Evolutionary conservation across 2,113 vertebrate genomes (phyloP).

Genomic region (Eclectus roratus): DNA sequence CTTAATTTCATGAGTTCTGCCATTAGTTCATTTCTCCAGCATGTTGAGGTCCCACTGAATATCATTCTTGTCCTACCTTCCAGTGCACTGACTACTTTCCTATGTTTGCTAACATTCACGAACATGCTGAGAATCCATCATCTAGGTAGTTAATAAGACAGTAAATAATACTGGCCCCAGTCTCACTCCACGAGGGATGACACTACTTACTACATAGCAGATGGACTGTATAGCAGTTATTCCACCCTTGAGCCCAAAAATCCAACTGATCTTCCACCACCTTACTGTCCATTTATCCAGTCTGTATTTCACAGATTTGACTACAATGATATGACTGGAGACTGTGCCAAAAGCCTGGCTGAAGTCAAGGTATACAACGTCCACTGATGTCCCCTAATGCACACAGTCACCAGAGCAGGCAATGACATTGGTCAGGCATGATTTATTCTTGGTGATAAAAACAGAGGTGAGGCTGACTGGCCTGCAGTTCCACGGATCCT

Average conservation of each 20-base stretch:
- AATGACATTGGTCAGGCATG: neutral
- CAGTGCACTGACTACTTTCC: neutral
- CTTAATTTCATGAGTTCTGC: neutral
- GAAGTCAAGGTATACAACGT: neutral
- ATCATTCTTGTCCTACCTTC: neutral
- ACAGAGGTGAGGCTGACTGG: neutral
- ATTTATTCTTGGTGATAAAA: neutral
- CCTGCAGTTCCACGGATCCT: neutral
- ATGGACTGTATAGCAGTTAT: neutral
- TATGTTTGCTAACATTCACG: neutral
- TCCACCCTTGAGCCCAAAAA: neutral
- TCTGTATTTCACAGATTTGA: neutral
- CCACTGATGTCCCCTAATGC: neutral
- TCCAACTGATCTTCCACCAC: neutral
- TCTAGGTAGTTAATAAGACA: neutral
- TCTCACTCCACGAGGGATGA: neutral
- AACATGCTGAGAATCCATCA: neutral
- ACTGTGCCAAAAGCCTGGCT: neutral
- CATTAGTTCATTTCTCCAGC: neutral
- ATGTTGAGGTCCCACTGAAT: neutral
- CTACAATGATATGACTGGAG: neutral
- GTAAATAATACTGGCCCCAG: neutral
- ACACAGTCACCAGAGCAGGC: neutral
- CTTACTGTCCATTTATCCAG: neutral
- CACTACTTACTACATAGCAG: neutral